These are phyloP conservation scores for Progne subis DNA, from an alignment of 2,113 vertebrate species.

Conservation along the genomic window DNA sequence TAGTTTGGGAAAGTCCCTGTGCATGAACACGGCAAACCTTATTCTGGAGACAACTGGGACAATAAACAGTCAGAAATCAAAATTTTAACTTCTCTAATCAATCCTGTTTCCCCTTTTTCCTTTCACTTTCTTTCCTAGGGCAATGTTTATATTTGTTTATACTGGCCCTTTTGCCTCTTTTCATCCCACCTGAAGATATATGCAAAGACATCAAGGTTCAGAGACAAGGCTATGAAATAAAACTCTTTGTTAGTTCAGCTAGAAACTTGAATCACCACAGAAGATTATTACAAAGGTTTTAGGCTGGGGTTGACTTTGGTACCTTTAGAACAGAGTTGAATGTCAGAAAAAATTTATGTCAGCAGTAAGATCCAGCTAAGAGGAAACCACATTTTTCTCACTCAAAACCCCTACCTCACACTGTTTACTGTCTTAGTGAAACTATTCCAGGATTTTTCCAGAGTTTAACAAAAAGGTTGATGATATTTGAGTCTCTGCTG, in stretches of 20 bases:
- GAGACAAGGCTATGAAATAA: not conserved
- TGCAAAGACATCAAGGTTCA: not conserved
- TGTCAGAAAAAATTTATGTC: not conserved
- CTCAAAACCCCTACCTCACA: not conserved
- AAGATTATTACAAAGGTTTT: not conserved
- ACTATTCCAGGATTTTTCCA: not conserved
- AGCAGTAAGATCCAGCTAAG: not conserved
- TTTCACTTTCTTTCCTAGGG: not conserved
- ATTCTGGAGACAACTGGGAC: not conserved
- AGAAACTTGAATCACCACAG: not conserved
- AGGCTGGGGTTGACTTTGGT: not conserved
- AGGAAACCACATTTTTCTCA: not conserved
- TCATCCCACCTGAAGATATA: not conserved
- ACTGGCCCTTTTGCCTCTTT: not conserved
- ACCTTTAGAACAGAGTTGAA: not conserved
- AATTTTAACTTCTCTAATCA: not conserved
- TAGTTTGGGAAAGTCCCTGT: not conserved
- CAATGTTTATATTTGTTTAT: not conserved
- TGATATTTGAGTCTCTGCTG: not conserved
- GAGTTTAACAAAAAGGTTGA: not conserved
- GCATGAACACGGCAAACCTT: not conserved
- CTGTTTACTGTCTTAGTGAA: not conserved
- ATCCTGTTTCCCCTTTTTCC: not conserved
- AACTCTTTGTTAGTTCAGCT: not conserved
- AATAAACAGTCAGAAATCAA: not conserved